Percentiles rank a stretch among this genome's conserved stretches.
phyloP scores from a whole-genome alignment of 92 coral and sea anemone species.

The Umimayanthus kanabou region DNA sequence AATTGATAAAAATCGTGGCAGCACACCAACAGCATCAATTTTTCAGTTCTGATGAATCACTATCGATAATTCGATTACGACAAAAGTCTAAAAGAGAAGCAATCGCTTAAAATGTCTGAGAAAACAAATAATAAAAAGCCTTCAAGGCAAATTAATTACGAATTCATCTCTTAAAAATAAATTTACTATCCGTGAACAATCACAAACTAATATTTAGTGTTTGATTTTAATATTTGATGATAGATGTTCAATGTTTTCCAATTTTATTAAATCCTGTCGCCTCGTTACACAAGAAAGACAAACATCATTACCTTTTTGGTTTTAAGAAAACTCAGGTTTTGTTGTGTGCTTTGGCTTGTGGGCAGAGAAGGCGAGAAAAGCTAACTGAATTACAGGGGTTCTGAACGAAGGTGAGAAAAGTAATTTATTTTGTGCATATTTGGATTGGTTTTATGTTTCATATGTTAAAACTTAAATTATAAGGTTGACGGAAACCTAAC shows the following conservation, averaged over 20 bases:
- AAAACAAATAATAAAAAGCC: neutral
- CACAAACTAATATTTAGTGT: slow-evolving; percentile 30
- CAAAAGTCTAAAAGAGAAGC: neutral
- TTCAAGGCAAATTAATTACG: slow-evolving; percentile 3
- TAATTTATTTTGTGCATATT: neutral
- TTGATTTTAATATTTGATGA: slow-evolving; percentile 29
- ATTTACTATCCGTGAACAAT: slow-evolving; percentile 19
- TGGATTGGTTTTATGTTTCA: neutral
- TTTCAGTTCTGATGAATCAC: neutral
- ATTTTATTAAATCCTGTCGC: slow-evolving; percentile 21
- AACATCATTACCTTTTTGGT: slow-evolving; percentile 1
- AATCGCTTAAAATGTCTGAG: neutral
- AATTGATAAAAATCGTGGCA: neutral
- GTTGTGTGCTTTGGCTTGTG: slow-evolving; percentile 1
- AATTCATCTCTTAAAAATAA: neutral
- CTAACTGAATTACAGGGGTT: neutral
- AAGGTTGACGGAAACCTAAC: neutral
- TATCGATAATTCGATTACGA: neutral
- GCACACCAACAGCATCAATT: neutral
- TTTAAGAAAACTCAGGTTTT: neutral
- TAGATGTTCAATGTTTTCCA: slow-evolving; percentile 21
- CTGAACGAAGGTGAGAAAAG: neutral
- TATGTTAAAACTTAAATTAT: no score
- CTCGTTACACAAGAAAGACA: neutral
- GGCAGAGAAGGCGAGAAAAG: neutral